Evolutionary conservation across 2,113 vertebrate species (phyloP).

Genomic region (Hirundichthys speculiger): DNA sequence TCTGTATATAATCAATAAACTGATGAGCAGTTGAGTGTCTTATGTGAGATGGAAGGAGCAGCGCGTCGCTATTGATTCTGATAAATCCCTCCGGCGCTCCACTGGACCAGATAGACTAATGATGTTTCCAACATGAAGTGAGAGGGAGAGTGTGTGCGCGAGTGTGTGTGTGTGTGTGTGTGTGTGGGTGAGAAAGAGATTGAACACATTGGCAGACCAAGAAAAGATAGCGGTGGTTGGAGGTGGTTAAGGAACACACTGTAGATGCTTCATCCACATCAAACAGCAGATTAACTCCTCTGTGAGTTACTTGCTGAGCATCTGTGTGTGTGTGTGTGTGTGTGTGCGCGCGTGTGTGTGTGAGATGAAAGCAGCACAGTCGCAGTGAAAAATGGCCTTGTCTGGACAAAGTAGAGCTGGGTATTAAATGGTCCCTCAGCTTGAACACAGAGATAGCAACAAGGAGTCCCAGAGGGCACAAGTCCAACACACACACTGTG

Average conservation of each 20-base stretch:
- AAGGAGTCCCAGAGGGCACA: not conserved
- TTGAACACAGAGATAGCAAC: not conserved
- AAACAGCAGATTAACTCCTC: conserved; percentile 22
- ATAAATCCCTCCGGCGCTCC: not conserved
- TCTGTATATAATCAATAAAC: not conserved
- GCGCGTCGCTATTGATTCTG: conserved; percentile 3
- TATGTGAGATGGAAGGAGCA: conserved; percentile 6
- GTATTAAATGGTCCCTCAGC: conserved; percentile 21
- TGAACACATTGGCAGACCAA: not conserved
- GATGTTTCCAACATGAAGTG: not conserved
- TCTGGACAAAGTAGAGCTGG: conserved; percentile 16
- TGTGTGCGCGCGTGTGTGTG: not conserved
- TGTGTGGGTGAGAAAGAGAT: not conserved
- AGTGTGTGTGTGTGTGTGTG: not conserved
- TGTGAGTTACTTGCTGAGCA: not conserved
- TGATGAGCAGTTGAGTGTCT: conserved; percentile 6
- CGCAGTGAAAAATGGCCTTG: not conserved
- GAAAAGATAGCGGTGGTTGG: not conserved
- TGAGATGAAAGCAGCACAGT: not conserved
- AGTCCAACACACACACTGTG: not conserved
- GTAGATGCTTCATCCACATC: conserved; percentile 14
- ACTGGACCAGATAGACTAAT: conserved; percentile 1
- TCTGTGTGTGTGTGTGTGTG: not conserved
- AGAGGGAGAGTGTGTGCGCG: not conserved
- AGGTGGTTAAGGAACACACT: not conserved